A percentile compares a stretch with the other conserved stretches of the same genome.
Evolutionary conservation across 2,113 vertebrate species (phyloP).

Genomic region (Oreocharis arfaki): DNA sequence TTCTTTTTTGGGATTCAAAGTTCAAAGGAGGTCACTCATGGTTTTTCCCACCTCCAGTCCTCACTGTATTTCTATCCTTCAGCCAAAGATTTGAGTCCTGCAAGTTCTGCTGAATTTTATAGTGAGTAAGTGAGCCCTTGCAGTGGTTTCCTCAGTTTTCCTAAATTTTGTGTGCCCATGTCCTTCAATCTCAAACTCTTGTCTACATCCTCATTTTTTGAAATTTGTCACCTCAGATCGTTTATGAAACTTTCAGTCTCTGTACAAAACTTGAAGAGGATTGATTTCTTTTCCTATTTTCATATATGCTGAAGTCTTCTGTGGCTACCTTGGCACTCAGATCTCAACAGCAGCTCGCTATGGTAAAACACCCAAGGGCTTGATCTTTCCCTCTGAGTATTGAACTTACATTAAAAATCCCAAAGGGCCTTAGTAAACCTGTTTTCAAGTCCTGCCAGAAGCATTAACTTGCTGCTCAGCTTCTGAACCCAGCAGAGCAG

Average conservation of each 20-base stretch:
- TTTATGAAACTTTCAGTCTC: neutral
- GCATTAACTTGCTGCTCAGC: neutral
- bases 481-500: neutral
- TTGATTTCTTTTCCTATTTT: neutral
- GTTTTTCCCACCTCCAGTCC: neutral
- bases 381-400: neutral
- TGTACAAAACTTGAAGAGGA: neutral
- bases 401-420: neutral
- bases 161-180: neutral
- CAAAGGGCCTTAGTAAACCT: neutral
- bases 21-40: neutral
- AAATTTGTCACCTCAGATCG: neutral
- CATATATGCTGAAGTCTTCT: neutral
- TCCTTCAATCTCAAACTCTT: neutral
- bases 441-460: neutral
- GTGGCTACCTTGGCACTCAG: neutral
- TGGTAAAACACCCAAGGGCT: neutral
- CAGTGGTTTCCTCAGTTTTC: neutral
- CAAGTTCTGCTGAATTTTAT: neutral
- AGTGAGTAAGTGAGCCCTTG: neutral
- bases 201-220: neutral
- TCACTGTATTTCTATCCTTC: neutral
- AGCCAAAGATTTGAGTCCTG: neutral
- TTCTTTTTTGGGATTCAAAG: neutral
- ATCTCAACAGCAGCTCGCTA: neutral